Evolutionary conservation across 2,888 invertebrate genomes (phyloP).

Genomic region (Patella depressa): DNA sequence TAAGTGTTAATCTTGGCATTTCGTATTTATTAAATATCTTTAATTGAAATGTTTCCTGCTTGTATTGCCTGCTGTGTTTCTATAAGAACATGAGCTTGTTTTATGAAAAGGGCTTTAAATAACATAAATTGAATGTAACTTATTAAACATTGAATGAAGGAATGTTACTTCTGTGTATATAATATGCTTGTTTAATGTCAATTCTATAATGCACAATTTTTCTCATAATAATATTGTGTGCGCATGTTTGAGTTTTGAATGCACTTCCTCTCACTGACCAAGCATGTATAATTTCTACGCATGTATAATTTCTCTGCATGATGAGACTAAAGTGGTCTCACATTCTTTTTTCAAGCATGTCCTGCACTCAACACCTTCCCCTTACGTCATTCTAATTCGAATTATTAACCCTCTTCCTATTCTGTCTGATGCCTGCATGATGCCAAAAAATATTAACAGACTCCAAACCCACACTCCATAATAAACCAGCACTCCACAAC

Average conservation of each 20-base stretch:
- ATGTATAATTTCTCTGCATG: neutral
- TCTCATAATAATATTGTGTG: constrained; percentile 2
- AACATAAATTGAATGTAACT: neutral
- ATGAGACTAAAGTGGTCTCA: neutral
- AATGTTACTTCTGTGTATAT: neutral
- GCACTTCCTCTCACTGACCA: constrained; percentile 12
- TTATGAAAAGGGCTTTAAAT: neutral
- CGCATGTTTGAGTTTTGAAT: constrained; percentile 4
- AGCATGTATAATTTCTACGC: neutral
- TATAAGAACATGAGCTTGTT: neutral
- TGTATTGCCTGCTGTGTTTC: constrained; percentile 9
- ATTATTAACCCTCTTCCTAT: no score
- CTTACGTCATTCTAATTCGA: no score
- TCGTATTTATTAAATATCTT: no score
- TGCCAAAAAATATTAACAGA: constrained; percentile 2
- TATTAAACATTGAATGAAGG: neutral
- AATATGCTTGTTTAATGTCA: constrained; percentile 2
- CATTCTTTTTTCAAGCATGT: no score
- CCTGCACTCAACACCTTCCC: no score
- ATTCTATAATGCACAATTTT: neutral
- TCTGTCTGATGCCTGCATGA: neutral
- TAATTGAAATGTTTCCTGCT: constrained; percentile 1
- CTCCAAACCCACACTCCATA: constrained; percentile 7
- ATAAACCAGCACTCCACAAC: neutral
- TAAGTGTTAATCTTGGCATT: no score